Percentiles rank a stretch among this genome's conserved stretches.
These are phyloP conservation scores for Chromobotia macracanthus DNA, from an alignment of 2,797 vertebrate species.

Conservation along the genomic window DNA sequence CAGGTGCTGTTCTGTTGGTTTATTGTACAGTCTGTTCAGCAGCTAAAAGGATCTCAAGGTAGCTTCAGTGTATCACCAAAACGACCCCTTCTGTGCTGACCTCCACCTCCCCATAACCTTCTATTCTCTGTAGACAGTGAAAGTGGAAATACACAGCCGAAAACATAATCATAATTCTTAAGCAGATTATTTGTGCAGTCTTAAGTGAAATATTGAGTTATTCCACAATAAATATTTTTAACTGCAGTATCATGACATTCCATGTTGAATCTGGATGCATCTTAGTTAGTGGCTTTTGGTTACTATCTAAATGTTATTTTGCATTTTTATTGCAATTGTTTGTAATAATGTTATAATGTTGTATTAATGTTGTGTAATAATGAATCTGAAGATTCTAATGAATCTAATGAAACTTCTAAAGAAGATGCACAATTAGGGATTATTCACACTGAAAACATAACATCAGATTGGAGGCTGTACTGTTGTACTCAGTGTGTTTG, in stretches of 20 bases:
- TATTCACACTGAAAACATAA: too few relatives aligned
- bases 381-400: too few relatives aligned
- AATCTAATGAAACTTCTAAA: too few relatives aligned
- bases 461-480: too few relatives aligned
- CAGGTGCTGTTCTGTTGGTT: conserved; percentile 47
- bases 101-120: conserved; percentile 33
- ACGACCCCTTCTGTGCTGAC: conserved; percentile 36
- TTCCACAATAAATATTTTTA: not conserved
- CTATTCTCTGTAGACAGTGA: conserved; percentile 14
- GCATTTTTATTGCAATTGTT: conserved; percentile 38
- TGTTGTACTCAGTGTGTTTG: not conserved
- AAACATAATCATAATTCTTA: not conserved
- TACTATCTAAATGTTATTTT: not conserved
- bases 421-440: not conserved
- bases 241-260: not conserved
- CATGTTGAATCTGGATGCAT: conserved; percentile 6
- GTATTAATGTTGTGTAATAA: too few relatives aligned
- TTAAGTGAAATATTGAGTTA: not conserved
- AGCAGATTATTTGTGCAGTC: not conserved
- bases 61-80: conserved; percentile 47
- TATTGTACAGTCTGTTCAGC: conserved; percentile 54
- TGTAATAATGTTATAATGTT: too few relatives aligned
- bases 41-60: conserved; percentile 53
- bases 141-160: not conserved
- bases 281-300: conserved; percentile 26